Evolutionary conservation across 2,113 vertebrate species (phyloP), one percentile per base, ranked within the genome.

Genomic region (Platysteira castanea): DNA sequence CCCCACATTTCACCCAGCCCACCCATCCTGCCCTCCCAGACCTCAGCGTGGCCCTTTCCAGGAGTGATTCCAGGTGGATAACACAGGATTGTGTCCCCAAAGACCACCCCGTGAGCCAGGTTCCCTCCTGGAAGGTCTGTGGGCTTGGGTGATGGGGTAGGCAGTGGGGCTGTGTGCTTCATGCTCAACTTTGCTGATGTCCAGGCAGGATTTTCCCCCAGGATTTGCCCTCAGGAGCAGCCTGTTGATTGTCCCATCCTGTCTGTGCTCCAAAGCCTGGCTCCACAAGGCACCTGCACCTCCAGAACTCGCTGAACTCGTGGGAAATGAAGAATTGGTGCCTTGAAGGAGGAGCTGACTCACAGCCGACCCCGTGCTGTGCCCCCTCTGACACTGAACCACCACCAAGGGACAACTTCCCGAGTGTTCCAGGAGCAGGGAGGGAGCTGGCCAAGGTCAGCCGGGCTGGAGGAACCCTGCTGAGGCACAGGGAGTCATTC

Each of bases 121-220:
- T 3, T 56, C 33, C 27, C 46, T 10, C 2, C 0, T 3, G 19
- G 81, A 11, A 64, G 7, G 8, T 0, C 57, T 10, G 46, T 6
- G 46, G 39, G 89, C 19, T 27, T 5, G 26, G 39, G 26, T 19
- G 74, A 31, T 19, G 63, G 79, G 28, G 14, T 9, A 22, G 42
- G 77, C 61, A 53, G n/a, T 7, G 46, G 10, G 74, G 57, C 5
- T 49, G 8, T 12, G 49, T 24, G 60, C 4, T 8, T 74, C 23
- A 0, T 13, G 33, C 9, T 23, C 9, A 3, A 1, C 16, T 42
- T 20, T 30, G 59, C 20, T 35, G 61, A 9, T 35, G 52, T 1
- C 63, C 75, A 15, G 73, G 27, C 0, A 15, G 21, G 7, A 7
- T 46, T 39, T 22, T 7, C 11, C 63, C 9, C 9, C 52, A n/a